Base-by-base conservation (phyloP, 2,113 vertebrate genomes). In the Grantiella picta region DNA sequence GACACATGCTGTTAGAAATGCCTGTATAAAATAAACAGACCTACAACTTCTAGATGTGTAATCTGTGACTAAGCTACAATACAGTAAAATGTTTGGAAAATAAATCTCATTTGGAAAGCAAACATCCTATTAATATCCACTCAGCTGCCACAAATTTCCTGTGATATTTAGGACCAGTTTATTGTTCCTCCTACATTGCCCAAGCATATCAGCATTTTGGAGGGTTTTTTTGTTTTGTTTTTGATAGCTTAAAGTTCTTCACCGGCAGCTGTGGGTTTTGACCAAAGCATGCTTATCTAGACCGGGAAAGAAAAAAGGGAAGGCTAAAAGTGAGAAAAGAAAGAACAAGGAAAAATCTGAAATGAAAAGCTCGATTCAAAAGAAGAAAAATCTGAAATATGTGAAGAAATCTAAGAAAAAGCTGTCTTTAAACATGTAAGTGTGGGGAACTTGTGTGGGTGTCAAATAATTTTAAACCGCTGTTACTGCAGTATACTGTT, bases 161-260 rank as follows among this genome's bases (percentile, higher is more conserved):
- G 18, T 79, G 22, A 29, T 57, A 57, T 73, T 71, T 59, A 72
- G 40, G 36, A 66, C n/a, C 5, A 92, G 10, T 63, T 69, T 38
- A 64, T 56, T 72, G 47, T 76, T 82, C n/a, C 18, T 80, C 15
- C 12, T 35, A 16, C 7, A 7, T 10, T 52, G 25, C 24, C 53
- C 22, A 61, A 36, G 11, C 44, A 21, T 33, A 52, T 60, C 36
- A 82, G 28, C 7, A 11, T 59, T 57, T 65, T 40, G 42, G 38
- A 38, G 38, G 15, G 35, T 9, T 5, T 9, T 38, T 57, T 72
- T 38, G 4, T 93, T 50, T 96, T 90, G 3, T 3, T 57, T 94
- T 86, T 89, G 22, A 80, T 77, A 99, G 99, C 96, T 99, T 92
- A 98, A 98, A 96, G 97, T 97, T 64, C 97, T 99, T 93, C 97